Base-by-base conservation (phyloP, 2,888 invertebrate genomes). In the Parapristionchus giblindavisi region DNA sequence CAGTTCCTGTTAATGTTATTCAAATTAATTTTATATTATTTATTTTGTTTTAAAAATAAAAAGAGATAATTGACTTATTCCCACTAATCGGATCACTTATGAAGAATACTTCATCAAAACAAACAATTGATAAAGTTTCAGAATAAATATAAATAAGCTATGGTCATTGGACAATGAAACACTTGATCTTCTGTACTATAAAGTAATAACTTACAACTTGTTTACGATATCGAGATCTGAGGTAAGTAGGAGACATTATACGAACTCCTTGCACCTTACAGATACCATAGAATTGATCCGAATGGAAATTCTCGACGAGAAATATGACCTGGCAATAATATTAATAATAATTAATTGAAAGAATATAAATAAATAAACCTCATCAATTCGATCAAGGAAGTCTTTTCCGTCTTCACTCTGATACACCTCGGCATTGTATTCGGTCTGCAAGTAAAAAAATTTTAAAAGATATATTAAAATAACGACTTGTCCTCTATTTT, bases 171-270 rank as follows among this genome's bases (percentile, higher is more conserved):
- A n/a, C n/a, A n/a, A n/a, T n/a, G n/a, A n/a, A n/a, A n/a, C n/a
- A n/a, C n/a, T n/a, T n/a, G n/a, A n/a, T n/a, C n/a, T n/a, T n/a
- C n/a, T n/a, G n/a, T n/a, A n/a, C n/a, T n/a, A n/a, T n/a, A n/a
- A n/a, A n/a, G 56, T 54, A 54, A 54, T 27, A 60, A 21, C 72
- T 29, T 5, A 72, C 72, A 21, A 29, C 11, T 5, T 73, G 73
- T 32, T n/a, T 73, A 21, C 48, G 34, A 36, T 73, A 73, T 17
- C 73, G 60, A 32, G 73, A 60, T 21, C 73, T 60, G 24, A 73
- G 27, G 73, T 48, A 51, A n/a, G 60, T 73, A 27, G 61, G 61
- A 8, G 73, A 73, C 34, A 73, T 73, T 0, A 73, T 24, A 11
- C 71, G 56, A 1, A 40, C 29, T 34, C 40, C 40, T 4, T 52